Conservation (phyloP, 2,113 vertebrate genomes). For the Felis chaus region DNA sequence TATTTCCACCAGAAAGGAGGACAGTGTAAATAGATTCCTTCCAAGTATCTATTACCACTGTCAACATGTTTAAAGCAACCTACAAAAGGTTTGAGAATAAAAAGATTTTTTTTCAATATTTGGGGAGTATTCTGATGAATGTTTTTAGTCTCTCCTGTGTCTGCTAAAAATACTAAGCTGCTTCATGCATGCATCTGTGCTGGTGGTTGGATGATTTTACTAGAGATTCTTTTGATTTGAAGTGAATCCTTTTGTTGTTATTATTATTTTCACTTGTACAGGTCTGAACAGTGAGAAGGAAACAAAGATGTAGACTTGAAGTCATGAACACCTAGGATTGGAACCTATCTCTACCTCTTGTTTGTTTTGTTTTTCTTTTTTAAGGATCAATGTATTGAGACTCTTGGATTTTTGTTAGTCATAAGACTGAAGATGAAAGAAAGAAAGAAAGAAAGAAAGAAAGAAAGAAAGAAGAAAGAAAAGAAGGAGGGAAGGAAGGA, state of each 20-base stretch:
- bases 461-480: too few relatives aligned
- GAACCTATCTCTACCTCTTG: neutral
- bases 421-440: neutral
- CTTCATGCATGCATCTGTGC: neutral
- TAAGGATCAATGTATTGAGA: neutral
- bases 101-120: neutral
- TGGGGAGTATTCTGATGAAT: neutral
- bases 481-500: neutral
- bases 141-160: neutral
- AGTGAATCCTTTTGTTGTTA: neutral
- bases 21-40: neutral
- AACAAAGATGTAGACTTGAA: neutral
- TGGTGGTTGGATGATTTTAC: neutral
- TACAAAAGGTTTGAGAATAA: neutral
- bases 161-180: neutral
- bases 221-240: neutral
- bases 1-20: neutral
- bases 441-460: too few relatives aligned
- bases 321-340: neutral
- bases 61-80: neutral
- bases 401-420: neutral
- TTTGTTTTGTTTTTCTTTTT: neutral
- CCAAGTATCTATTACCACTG: neutral
- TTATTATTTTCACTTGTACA: neutral
- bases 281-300: neutral